Evolutionary conservation across 2,797 vertebrate species (phyloP).

Genomic region (Emys orbicularis): DNA sequence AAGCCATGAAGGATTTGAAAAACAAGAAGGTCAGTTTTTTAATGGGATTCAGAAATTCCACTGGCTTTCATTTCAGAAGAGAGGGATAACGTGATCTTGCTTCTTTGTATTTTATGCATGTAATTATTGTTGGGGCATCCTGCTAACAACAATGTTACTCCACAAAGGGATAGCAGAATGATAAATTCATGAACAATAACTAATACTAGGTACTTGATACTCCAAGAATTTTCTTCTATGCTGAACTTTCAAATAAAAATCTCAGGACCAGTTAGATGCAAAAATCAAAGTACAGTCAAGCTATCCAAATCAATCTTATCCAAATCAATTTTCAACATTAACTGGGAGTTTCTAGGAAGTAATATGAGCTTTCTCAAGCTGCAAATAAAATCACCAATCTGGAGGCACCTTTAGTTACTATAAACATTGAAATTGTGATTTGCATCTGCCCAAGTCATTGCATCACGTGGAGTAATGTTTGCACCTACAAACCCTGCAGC

Average conservation of each 20-base stretch:
- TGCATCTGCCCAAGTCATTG: constrained; percentile 51
- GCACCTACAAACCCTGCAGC: constrained; percentile 57
- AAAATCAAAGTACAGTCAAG: background rate
- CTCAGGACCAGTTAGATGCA: background rate
- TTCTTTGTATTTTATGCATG: background rate
- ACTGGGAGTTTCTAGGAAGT: constrained; percentile 38
- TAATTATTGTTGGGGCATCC: background rate
- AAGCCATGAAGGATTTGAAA: background rate
- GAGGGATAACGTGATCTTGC: background rate
- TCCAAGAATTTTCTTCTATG: background rate
- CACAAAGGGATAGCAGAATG: background rate
- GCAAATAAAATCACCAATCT: constrained; percentile 44
- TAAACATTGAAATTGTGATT: constrained; percentile 49
- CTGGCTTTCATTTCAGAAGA: background rate
- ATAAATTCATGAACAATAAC: background rate
- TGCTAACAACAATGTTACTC: background rate
- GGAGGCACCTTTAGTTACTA: constrained; percentile 19
- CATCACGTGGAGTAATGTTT: constrained; percentile 54
- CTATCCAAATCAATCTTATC: background rate
- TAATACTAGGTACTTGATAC: background rate
- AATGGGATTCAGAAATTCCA: background rate
- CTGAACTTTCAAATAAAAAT: background rate
- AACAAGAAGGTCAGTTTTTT: background rate
- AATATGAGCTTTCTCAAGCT: background rate
- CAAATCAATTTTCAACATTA: constrained; percentile 7